Evolutionary conservation across 2,888 invertebrate species (phyloP).

Genomic region (Megalurothrips usitatus): DNA sequence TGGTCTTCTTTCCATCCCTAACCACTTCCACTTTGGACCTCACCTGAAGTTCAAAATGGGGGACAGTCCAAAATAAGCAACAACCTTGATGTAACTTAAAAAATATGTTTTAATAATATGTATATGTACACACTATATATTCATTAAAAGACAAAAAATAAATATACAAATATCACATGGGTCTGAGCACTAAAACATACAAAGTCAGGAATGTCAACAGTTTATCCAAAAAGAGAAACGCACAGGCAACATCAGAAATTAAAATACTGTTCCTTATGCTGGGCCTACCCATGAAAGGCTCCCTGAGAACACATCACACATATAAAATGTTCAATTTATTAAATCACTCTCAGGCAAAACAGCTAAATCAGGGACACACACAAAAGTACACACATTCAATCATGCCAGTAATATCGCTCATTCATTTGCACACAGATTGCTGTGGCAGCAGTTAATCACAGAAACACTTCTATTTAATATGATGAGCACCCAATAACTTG

Average conservation of each 20-base stretch:
- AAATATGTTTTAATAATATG: not conserved
- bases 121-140: not conserved
- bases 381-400: not conserved
- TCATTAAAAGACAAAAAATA: not conserved
- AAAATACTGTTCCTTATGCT: slow-evolving; percentile 12
- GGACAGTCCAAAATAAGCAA: too few relatives aligned
- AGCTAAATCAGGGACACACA: not conserved
- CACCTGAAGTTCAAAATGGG: too few relatives aligned
- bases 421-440: not conserved
- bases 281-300: not conserved
- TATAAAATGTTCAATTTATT: not conserved
- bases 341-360: not conserved
- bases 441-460: slow-evolving; percentile 1
- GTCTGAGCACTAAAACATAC: slow-evolving; percentile 13
- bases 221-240: not conserved
- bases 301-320: not conserved
- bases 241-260: not conserved
- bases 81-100: not conserved
- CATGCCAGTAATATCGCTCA: not conserved
- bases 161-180: slow-evolving; percentile 25
- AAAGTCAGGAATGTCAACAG: not conserved
- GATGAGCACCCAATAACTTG: slow-evolving; percentile 5
- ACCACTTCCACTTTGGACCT: too few relatives aligned
- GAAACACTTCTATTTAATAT: slow-evolving; percentile 17
- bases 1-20: too few relatives aligned